phyloP scores from a whole-genome alignment of 1,140 invertebrate genomes.

The Medauroidea extradentata region DNA sequence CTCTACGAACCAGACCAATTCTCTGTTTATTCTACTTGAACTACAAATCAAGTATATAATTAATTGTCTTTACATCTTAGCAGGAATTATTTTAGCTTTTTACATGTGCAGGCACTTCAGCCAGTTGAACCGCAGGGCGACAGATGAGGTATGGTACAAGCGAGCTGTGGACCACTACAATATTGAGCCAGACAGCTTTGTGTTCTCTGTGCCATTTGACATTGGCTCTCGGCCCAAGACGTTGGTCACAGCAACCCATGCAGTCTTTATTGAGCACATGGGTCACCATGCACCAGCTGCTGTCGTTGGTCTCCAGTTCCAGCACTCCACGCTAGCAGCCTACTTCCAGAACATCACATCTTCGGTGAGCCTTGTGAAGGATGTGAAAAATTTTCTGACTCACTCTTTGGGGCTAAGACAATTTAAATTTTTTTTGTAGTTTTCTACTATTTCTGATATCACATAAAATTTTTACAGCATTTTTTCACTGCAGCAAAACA shows the following conservation, averaged over 20 bases:
- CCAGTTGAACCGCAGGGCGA: slow-evolving; percentile 72
- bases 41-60: too few species aligned
- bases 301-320: slow-evolving; percentile 84
- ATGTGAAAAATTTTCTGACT: too few species aligned
- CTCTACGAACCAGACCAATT: too few species aligned
- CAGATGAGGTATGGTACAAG: slow-evolving; percentile 89
- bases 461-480: too few species aligned
- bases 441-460: too few species aligned
- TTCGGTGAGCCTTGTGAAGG: slow-evolving; percentile 55
- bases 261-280: slow-evolving; percentile 80
- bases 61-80: too few species aligned
- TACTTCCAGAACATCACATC: slow-evolving; percentile 85
- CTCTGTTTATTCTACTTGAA: too few species aligned
- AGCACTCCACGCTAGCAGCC: slow-evolving; percentile 70
- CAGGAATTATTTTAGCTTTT: too few species aligned
- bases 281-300: slow-evolving; percentile 81
- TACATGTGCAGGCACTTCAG: slow-evolving; percentile 70
- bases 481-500: too few species aligned
- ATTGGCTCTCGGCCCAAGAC: slow-evolving; percentile 60
- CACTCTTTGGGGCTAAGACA: too few species aligned
- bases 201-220: slow-evolving; percentile 86
- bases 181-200: slow-evolving; percentile 83
- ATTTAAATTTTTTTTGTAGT: too few species aligned
- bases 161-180: slow-evolving; percentile 86
- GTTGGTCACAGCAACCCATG: slow-evolving; percentile 82